Base-by-base conservation (phyloP, 2,888 invertebrate genomes). In the Buathra laborator region DNA sequence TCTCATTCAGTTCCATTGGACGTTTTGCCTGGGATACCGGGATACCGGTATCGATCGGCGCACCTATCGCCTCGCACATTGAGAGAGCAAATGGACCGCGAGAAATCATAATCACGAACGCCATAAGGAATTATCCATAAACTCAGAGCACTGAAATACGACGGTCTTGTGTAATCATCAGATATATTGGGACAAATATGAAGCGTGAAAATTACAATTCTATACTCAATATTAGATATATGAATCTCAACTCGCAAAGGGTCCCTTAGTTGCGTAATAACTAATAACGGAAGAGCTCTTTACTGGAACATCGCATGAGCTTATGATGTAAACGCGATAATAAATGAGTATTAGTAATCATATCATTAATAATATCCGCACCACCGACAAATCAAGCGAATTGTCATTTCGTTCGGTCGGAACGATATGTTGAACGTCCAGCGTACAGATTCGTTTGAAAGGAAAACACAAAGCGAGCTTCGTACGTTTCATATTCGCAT, bases 31-130 rank as follows among this genome's bases (percentile, higher is more conserved):
- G 12, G 48, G 62, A 32, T 75, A 64, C 64, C 64, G 75, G 75
- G n/a, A n/a, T n/a, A n/a, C n/a, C n/a, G n/a, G 4, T 75, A 75
- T 75, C 75, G 75, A 75, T 75, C 64, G 48, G 48, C 6, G 48
- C 32, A 12, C 24, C 56, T 56, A 12, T 44, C 70, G 48, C 75
- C 56, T 56, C 56, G 9, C 24, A 4, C 56, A 24, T 44, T 29
- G 56, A 46, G 5, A 29, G 46, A 24, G 62, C 37, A 16, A 64
- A 75, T 37, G 64, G 32, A 12, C 64, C 16, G 75, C 32, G 46
- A 64, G 62, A 48, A 64, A 75, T n/a, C 37, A 48, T 37, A 75
- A 75, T 64, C 64, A 48, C 75, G 64, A 48, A 48, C 48, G 64
- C 48, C 64, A 75, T 75, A 64, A 64, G 37, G 32, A 75, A 48